These are phyloP conservation scores for Molothrus aeneus DNA, from an alignment of 2,797 vertebrate species.

Conservation along the genomic window DNA sequence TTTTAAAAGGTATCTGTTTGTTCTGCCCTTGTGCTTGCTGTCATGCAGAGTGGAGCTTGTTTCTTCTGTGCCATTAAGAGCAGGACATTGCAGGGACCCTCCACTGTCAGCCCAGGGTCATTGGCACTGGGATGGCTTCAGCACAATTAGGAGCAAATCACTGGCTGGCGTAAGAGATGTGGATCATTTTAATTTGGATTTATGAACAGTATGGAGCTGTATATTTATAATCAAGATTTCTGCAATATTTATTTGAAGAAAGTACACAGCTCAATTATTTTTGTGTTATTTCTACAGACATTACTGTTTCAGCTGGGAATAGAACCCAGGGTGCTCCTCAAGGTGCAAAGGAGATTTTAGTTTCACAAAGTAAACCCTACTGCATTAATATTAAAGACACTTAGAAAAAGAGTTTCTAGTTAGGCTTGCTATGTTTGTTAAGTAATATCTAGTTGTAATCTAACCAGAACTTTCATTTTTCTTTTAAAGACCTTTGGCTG, in stretches of 20 bases:
- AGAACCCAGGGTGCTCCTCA: not conserved
- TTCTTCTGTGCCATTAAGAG: not conserved
- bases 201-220: not conserved
- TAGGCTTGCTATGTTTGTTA: not conserved
- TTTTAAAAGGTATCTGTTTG: not conserved
- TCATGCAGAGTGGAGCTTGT: not conserved
- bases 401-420: not conserved
- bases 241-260: not conserved
- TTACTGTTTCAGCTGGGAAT: not conserved
- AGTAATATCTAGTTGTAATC: not conserved
- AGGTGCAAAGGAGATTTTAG: not conserved
- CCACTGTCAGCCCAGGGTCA: not conserved
- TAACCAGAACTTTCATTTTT: not conserved
- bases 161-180: not conserved
- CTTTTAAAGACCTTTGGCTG: slow-evolving; percentile 88
- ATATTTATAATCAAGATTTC: not conserved
- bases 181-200: not conserved
- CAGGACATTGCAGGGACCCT: not conserved
- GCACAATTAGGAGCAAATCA: not conserved
- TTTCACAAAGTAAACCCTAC: not conserved
- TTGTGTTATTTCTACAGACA: not conserved
- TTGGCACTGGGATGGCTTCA: not conserved
- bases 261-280: not conserved
- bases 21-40: not conserved
- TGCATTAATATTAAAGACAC: not conserved